Evolutionary conservation across 2,888 invertebrate genomes (phyloP), one percentile per base, ranked within the genome.

Genomic region (Caenorhabditis sp.): DNA sequence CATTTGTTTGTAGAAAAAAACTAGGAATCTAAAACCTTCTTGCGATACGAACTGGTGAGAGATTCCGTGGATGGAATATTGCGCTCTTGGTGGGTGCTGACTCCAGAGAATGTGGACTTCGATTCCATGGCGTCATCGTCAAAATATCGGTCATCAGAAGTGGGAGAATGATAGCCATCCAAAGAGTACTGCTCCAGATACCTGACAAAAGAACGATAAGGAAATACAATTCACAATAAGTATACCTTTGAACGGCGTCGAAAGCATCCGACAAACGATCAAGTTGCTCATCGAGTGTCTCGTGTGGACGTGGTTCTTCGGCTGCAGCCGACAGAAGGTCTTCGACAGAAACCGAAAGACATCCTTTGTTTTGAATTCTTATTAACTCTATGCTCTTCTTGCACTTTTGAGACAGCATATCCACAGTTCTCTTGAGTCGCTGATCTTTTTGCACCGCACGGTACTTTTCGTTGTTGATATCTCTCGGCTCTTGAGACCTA

Each of bases 371-470:
- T 61, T 88, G 89, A 24, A 85, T 84, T 72, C 87, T 83, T 38
- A 91, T 89, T 14, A 91, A 76, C 59, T 90, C 91, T 38, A 91
- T 91, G 64, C 89, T 89, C 82, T 89, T 90, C 63, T 92, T 90
- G 81, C 91, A 91, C 80, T 91, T 91, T 61, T 87, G 85, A 12
- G 91, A 91, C 2, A 91, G 82, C 72, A 90, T 88, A 77, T 91
- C 91, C 6, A 91, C 91, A 7, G 90, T 85, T 54, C 75, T 44
- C 44, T 74, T 77, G 35, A 69, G 80, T 68, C 56, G n/a, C 19
- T 61, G 73, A 49, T 79, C 74, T 22, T 82, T 76, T 16, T 77
- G 72, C 22, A 66, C 68, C 6, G 63, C 2, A 1, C 82, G 76
- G 51, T 72, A 82, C 56, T 73, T 76, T 10, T 82, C 76, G 41